These are phyloP conservation scores for Bedellia somnulentella DNA, from an alignment of 2,888 invertebrate genomes.

Conservation along the genomic window DNA sequence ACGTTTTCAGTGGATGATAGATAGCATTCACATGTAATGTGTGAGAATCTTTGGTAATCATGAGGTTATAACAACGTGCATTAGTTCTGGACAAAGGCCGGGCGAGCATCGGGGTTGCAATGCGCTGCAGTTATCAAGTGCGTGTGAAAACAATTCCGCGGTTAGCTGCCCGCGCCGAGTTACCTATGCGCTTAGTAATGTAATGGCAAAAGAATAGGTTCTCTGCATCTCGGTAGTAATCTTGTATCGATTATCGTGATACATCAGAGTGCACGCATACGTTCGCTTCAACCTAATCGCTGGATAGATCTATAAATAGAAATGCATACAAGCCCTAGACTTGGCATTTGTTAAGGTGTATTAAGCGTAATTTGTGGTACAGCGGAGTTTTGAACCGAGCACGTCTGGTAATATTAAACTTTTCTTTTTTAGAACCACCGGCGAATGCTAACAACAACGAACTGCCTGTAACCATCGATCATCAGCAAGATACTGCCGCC, in stretches of 20 bases:
- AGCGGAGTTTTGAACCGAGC: constrained; percentile 1
- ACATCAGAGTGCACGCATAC: constrained; percentile 22
- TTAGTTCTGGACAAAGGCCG: constrained; percentile 15
- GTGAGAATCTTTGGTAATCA: constrained; percentile 11
- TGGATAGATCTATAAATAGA: constrained; percentile 20
- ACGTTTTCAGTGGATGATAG: no score
- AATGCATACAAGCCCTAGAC: constrained; percentile 16
- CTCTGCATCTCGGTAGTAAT: constrained; percentile 31
- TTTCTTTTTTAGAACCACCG: constrained; percentile 50
- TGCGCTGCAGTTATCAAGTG: constrained; percentile 20
- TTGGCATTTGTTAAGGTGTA: constrained; percentile 26
- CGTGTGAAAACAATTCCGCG: constrained; percentile 39
- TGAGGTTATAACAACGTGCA: constrained; percentile 15
- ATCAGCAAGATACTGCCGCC: constrained; percentile 72
- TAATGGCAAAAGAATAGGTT: constrained; percentile 20
- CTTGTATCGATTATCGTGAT: constrained; percentile 42
- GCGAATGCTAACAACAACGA: constrained; percentile 42
- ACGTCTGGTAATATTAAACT: constrained; percentile 2
- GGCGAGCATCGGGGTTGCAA: constrained; percentile 8
- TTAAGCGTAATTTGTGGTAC: constrained; percentile 8
- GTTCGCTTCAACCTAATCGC: constrained; percentile 24
- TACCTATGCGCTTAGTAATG: constrained; percentile 22
- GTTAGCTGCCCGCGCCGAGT: constrained; percentile 11
- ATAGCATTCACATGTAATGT: no score
- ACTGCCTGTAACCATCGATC: constrained; percentile 75